Evolutionary conservation across 2,113 vertebrate species (phyloP), one percentile per base, ranked within the genome.

Genomic region (Prunella fulvescens): DNA sequence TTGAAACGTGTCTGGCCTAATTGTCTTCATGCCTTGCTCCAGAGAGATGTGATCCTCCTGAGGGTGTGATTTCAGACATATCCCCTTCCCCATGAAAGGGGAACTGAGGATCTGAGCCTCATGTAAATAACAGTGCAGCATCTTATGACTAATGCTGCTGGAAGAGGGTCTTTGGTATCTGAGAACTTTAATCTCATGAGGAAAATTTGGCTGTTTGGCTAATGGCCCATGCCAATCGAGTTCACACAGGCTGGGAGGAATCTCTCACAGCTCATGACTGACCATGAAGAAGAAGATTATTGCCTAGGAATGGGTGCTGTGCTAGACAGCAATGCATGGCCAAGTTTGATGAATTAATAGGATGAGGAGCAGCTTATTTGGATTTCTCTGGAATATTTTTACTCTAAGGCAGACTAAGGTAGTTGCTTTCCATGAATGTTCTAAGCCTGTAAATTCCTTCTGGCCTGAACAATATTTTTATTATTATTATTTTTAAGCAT

Each of bases 391-490:
- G 57, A 81, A 58, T 83, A 94, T 64, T 96, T 96, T 92, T 26
- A 35, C 62, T 72, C 74, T 78, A 37, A 37, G 37, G 33, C 35
- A 90, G 56, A 88, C 28, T 87, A 93, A 95, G 80, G 88, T 86
- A 81, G 67, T 24, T 94, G 37, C 35, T 95, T 97, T 96, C 86
- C 88, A 35, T 57, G n/a, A 73, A 54, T 86, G 48, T 51, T 86
- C 29, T 92, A 93, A 92, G 78, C 53, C 71, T 95, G 37, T 86
- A 92, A 97, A 95, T 95, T 95, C 93, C 84, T 95, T 88, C 76
- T 88, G 60, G 44, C 39, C 42, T 71, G 50, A 81, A 73, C 70
- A 89, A 58, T 92, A 74, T 90, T 95, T 94, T 93, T 96, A 73
- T 91, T 90, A 86, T 92, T 96, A 91, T 96, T 86, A 71, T 81